Conservation (phyloP, 1,140 invertebrate species). For the Drosophila oshimai region DNA sequence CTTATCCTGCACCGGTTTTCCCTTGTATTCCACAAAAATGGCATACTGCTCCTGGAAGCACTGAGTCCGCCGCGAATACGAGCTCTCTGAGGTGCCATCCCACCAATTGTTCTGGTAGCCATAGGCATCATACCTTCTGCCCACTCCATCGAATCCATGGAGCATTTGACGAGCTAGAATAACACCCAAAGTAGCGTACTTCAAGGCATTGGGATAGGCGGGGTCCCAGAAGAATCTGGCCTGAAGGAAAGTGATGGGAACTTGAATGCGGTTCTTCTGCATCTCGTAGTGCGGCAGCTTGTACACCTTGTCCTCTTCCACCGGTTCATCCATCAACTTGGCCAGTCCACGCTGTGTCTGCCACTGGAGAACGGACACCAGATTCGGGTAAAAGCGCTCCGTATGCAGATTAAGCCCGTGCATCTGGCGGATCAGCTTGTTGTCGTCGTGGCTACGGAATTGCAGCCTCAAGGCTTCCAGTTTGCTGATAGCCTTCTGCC, state of each 20-base stretch:
- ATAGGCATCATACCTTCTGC: conserved; percentile 93
- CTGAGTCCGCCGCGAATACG: conserved; percentile 92
- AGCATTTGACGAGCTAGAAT: conserved; percentile 97
- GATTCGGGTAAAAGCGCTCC: conserved; percentile 95
- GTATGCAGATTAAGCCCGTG: conserved; percentile 89
- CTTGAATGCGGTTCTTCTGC: conserved; percentile 98
- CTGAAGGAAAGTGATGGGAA: conserved; percentile 97
- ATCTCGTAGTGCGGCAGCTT: conserved; percentile 89
- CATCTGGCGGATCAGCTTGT: conserved; percentile 89
- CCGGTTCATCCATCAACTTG: conserved; percentile 92
- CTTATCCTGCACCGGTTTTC: conserved; percentile 84
- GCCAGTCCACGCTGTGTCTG: conserved; percentile 90
- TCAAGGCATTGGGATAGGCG: conserved; percentile 95
- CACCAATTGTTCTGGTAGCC: conserved; percentile 99
- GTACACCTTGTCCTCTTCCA: conserved; percentile 87
- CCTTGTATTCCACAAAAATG: conserved; percentile 47
- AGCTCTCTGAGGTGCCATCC: conserved; percentile 94
- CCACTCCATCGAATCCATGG: conserved; percentile 98
- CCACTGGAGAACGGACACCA: conserved; percentile 91
- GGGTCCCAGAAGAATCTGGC: conserved; percentile 91
- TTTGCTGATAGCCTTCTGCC: conserved; percentile 90
- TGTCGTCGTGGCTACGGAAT: conserved; percentile 94
- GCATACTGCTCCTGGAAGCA: conserved; percentile 96
- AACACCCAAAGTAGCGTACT: conserved; percentile 97
- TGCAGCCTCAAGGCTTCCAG: conserved; percentile 91